phyloP scores from a whole-genome alignment of 2,113 vertebrate genomes.

The Peromyscus maniculatus region DNA sequence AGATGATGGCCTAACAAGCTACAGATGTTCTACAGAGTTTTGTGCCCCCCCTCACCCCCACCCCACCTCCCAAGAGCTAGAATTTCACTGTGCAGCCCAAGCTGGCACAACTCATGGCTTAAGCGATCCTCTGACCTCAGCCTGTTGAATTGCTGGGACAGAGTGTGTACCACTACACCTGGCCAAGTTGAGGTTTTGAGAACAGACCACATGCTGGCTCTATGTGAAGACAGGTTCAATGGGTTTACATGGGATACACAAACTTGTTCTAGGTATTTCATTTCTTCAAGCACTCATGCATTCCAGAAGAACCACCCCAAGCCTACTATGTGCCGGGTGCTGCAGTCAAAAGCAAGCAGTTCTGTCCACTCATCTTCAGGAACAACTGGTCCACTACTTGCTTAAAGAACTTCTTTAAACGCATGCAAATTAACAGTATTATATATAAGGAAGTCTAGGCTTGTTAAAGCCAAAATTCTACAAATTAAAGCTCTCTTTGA shows the following conservation, averaged over 20 bases:
- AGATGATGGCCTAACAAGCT: not conserved
- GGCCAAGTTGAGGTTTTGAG: not conserved
- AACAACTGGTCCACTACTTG: not conserved
- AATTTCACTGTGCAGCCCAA: not conserved
- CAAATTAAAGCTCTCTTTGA: constrained; percentile 38
- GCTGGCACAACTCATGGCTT: not conserved
- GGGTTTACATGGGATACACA: not conserved
- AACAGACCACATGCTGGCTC: not conserved
- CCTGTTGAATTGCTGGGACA: not conserved
- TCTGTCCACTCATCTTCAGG: not conserved
- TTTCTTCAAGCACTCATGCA: constrained; percentile 4
- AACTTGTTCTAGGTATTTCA: not conserved
- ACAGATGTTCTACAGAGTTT: not conserved
- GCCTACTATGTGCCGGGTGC: not conserved
- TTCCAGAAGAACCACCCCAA: not conserved
- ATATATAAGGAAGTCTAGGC: not conserved
- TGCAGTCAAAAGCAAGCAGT: not conserved
- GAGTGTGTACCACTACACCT: not conserved
- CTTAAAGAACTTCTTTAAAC: constrained; percentile 19
- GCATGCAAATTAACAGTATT: constrained; percentile 33
- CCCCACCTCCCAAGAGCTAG: not conserved
- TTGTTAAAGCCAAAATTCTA: constrained; percentile 51
- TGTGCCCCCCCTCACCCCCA: too few relatives aligned
- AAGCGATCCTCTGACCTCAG: not conserved
- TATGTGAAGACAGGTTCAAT: not conserved